These are phyloP conservation scores for Drosophila busckii DNA, from an alignment of 1,140 invertebrate genomes.

Conservation along the genomic window DNA sequence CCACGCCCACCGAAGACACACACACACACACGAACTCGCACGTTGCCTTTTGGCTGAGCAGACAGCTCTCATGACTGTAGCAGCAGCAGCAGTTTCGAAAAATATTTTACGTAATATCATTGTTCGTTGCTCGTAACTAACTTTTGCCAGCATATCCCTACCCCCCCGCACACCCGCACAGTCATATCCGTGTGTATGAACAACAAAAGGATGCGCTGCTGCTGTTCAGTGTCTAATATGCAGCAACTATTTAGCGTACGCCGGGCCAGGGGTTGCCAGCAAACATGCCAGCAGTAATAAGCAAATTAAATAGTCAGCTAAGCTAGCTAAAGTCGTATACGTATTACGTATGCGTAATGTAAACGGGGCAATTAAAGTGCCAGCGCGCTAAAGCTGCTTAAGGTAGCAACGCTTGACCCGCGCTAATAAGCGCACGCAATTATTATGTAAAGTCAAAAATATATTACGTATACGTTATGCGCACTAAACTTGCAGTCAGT, in stretches of 20 bases:
- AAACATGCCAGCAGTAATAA: background rate
- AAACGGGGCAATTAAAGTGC: too few relatives aligned
- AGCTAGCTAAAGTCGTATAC: too few relatives aligned
- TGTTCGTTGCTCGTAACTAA: slow-evolving; percentile 72
- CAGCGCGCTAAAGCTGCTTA: too few relatives aligned
- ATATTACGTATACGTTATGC: too few relatives aligned
- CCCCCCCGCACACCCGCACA: slow-evolving; percentile 22
- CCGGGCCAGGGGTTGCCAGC: slow-evolving; percentile 33
- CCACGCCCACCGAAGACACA: slow-evolving; percentile 23
- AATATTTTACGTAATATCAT: slow-evolving; percentile 78
- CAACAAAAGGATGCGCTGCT: slow-evolving; percentile 38
- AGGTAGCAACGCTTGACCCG: too few relatives aligned
- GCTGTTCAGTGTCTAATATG: slow-evolving; percentile 51
- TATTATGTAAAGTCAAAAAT: too few relatives aligned
- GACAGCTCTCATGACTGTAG: slow-evolving; percentile 2
- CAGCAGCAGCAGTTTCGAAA: slow-evolving; percentile 61
- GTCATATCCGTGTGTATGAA: slow-evolving; percentile 1
- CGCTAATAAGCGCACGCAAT: too few relatives aligned
- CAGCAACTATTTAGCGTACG: slow-evolving; percentile 66
- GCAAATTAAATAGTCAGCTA: too few relatives aligned
- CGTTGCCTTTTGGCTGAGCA: background rate
- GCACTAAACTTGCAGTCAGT: too few relatives aligned
- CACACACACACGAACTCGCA: slow-evolving; percentile 12
- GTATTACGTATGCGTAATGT: too few relatives aligned
- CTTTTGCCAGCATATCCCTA: slow-evolving; percentile 57